Evolutionary conservation across 2,888 invertebrate genomes (phyloP), one percentile per base, ranked within the genome.

Genomic region (Hirtodrosophila confusa): DNA sequence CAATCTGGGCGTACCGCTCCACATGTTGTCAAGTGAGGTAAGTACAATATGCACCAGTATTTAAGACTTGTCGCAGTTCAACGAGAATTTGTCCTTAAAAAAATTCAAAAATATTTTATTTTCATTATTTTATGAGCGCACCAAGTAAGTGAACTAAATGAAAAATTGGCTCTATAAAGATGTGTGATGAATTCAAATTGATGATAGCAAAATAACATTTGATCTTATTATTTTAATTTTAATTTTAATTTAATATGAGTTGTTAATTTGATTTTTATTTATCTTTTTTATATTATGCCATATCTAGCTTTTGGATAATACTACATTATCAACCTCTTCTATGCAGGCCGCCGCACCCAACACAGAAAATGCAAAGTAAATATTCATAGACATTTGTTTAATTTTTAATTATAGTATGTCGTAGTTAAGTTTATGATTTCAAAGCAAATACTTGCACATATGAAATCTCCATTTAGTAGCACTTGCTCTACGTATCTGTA

Each of bases 221-320:
- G 23, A 17, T 39, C 33, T 36, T 58, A 55, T 50, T n/a, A 49
- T 54, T 62, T 68, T 65, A 48, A 39, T 58, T 57, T 9, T 33
- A 54, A 66, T 17, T 54, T 70, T 40, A 56, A 27, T 67, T 74
- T 64, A 65, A 73, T 80, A 56, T 41, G 9, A 49, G 58, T 60
- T 61, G 66, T 65, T 65, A 58, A 79, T 71, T 68, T 56, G 33
- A 66, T 53, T 73, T 82, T 72, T 61, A 53, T 67, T 71, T 64
- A 62, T 89, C 90, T 69, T 89, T 89, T 58, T 90, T 92, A 91
- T 91, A 89, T 92, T 92, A 93, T 93, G 93, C 93, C 93, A 89
- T 72, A 93, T 82, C 70, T 93, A 95, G 95, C 94, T 95, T 93
- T 93, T 94, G 94, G 94, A 94, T 92, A 82, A 87, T 87, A 69